Base-by-base conservation (phyloP, 2,797 vertebrate genomes). In the Botia almorhae region DNA sequence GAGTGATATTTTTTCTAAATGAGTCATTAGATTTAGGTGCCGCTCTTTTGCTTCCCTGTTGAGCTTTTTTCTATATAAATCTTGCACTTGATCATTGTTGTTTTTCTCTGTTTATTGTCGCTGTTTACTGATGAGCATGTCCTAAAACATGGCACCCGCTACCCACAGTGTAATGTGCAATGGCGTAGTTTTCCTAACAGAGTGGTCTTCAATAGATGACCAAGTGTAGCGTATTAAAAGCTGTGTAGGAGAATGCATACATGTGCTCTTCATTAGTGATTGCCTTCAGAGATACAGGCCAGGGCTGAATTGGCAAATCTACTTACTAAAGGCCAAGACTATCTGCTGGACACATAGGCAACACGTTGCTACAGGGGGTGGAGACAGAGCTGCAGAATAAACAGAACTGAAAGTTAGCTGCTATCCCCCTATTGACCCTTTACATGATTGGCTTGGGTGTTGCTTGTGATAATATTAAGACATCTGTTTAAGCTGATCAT, bases 261-360 rank as follows among this genome's bases (percentile, higher is more conserved):
- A 93, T 94, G 89, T 94, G 93, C 87, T 83, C 94, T 95, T 95
- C 90, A 94, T 96, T 96, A 95, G 93, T 90, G 89, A 51, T 94
- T 91, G 92, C 94, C 90, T 90, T 90, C 90, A 92, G 94, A 95
- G 90, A 91, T 87, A 89, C 76, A 87, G 93, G 91, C 89, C 76
- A 87, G 93, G 91, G 94, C 95, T 95, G 92, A 94, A 90, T 92
- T 94, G 93, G 93, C 93, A 96, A 93, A 95, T 94, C 86, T 88
- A 86, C 90, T 94, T 95, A 92, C 73, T 93, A 85, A 91, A 95
- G 93, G 91, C 89, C 86, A 91, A 92, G 87, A 86, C 92, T 89
- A 93, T 95, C 92, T 93, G 84, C 90, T 90, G 88, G 90, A 91
- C 85, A 92, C 90, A 93, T 95, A 96, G 94, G 89, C 76, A 88